These are phyloP conservation scores for Mastacembelus armatus DNA, from an alignment of 2,797 vertebrate species.

Conservation along the genomic window DNA sequence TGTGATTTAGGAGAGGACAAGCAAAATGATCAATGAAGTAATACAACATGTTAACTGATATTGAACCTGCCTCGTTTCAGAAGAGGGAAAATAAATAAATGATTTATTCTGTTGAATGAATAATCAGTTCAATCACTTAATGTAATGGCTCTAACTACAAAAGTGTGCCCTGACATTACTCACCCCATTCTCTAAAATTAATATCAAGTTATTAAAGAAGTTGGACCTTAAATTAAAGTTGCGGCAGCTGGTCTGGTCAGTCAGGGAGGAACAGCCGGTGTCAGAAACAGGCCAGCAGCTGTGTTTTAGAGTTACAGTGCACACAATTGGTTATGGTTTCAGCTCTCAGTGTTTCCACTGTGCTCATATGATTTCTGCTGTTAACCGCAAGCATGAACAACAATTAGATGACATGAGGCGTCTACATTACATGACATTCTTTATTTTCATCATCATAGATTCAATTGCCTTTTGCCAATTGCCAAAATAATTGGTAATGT, in stretches of 20 bases:
- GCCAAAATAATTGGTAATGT: background rate
- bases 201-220: background rate
- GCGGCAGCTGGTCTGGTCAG: background rate
- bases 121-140: background rate
- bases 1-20: background rate
- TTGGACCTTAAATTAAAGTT: background rate
- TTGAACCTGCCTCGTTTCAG: background rate
- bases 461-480: background rate
- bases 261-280: background rate
- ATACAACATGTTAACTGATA: background rate
- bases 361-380: background rate
- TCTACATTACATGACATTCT: background rate
- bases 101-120: background rate
- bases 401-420: background rate
- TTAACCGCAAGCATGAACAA: constrained; percentile 1
- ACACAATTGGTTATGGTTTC: background rate
- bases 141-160: background rate
- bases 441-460: background rate
- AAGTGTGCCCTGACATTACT: background rate
- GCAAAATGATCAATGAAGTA: background rate
- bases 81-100: background rate
- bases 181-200: background rate
- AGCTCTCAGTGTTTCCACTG: background rate
- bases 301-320: too few species aligned
- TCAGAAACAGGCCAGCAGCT: background rate